A percentile compares a stretch with the other conserved stretches of the same genome.
These are phyloP conservation scores for Tenebrio molitor DNA, from an alignment of 1,140 invertebrate genomes.

Conservation along the genomic window DNA sequence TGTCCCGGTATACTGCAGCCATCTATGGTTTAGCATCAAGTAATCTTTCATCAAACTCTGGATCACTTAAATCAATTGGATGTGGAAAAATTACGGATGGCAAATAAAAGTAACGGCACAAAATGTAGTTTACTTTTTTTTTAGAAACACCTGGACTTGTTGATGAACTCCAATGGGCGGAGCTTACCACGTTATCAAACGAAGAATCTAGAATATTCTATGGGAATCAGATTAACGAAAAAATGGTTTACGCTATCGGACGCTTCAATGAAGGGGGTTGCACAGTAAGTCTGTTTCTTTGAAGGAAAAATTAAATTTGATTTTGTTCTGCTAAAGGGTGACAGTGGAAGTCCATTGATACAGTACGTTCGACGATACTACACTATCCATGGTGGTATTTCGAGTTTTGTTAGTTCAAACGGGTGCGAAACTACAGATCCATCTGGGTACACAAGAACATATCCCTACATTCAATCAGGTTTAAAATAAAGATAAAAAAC, in stretches of 20 bases:
- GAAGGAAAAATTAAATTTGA: too few species aligned
- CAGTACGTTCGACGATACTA: neutral
- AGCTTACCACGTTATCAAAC: neutral
- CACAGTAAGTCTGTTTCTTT: neutral
- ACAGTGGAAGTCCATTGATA: neutral
- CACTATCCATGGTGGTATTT: neutral
- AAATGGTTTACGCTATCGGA: constrained; percentile 9
- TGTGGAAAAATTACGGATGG: constrained; percentile 4
- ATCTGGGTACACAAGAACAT: neutral
- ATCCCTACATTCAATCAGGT: too few species aligned
- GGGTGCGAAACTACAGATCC: neutral
- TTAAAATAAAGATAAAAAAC: too few species aligned
- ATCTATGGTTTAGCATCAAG: neutral
- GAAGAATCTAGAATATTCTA: neutral
- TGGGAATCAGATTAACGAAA: neutral
- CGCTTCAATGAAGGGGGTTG: constrained; percentile 1
- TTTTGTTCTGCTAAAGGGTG: neutral
- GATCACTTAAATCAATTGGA: neutral
- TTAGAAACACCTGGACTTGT: neutral
- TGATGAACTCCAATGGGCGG: neutral
- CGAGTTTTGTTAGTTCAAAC: neutral
- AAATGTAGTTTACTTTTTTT: neutral
- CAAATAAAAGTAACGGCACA: neutral
- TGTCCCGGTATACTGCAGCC: neutral
- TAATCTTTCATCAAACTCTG: neutral